Base-by-base conservation (phyloP, 1,140 invertebrate species). In the Bombus waltoni region DNA sequence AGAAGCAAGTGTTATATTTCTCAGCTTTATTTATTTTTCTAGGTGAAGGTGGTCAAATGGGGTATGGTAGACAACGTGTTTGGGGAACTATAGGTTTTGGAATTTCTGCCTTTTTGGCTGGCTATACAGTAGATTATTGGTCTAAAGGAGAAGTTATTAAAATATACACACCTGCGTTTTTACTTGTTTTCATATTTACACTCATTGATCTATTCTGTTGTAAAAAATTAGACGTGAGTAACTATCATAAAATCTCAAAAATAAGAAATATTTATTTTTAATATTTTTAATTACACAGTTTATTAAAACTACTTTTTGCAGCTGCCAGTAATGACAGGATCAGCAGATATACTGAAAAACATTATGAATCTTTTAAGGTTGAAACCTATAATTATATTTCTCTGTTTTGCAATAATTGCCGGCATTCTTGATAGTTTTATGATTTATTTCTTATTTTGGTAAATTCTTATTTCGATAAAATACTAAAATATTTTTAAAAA, bases 361-460 rank as follows among this genome's bases (percentile, higher is more conserved):
- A 94, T 97, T 4, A 95, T 91, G 59, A 90, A 95, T 32, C 93
- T 98, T 13, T 92, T 98, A 28, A 96, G 95, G 42, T 94, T 97
- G 75, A 96, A 96, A 18, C 93, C 96, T 1, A 96, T 97, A 3
- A 87, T 96, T 0, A 96, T 96, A 44, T 98, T 98, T 92, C 94
- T 98, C 44, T 90, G 95, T 1, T 98, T 97, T 90, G 96, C 97
- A 2, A 96, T 96, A 2, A 95, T 97, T 4, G 97, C 96, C 13
- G 97, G 97, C 13, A 96, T 97, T 25, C 95, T 97, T 59, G 97
- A 98, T 91, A 97, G 97, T 80, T 97, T 98, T 92, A 96, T 98
- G 32, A 97, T 98, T 59, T 98, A 97, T 89, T 98, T 97, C 90
- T 95, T 98, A 93, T 97, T 98, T 91, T 98, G 97, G 97, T 97